Base-by-base conservation (phyloP, 2,113 vertebrate species). In the Dissostichus mawsoni region DNA sequence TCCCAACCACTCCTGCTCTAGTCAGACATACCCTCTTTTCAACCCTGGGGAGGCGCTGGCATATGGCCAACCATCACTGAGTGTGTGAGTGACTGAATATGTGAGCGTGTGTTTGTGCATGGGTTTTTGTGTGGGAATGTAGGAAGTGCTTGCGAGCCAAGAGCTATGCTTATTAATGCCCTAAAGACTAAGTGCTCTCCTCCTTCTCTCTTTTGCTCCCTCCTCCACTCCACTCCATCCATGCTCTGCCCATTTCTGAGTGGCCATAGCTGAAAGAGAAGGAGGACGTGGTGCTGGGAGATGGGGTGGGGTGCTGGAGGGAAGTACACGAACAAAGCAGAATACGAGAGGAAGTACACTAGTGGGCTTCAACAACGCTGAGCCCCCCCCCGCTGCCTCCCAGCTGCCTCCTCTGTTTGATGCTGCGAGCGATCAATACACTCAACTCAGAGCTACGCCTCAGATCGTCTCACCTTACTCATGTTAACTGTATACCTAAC, bases 111-210 rank as follows among this genome's bases (percentile, higher is more conserved):
- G 81, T 84, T 75, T 91, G 78, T 69, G 81, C 61, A 1, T 76
- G 76, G 68, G 73, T 84, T 57, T 90, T 81, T 91, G 64, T 89
- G 88, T 88, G 81, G 85, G 88, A 90, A 89, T 87, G 81, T 90
- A 87, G 85, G 90, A 93, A 88, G 90, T 83, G 58, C 88, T 87
- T 66, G 80, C 87, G 84, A 25, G 89, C 89, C 91, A 93, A 94
- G 91, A 85, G 90, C 92, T 83, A 86, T 85, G 89, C 92, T 92
- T 93, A 92, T 93, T 93, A 94, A 94, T 91, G 91, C 91, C 86
- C 90, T 85, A 78, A 83, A 87, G 92, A 90, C 87, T 82, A 90
- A 88, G 88, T 90, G 90, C 69, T 82, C 85, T 87, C 90, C 76
- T 69, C 71, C 87, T 72, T 78, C 81, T 74, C 80, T 80, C 83